Percentiles rank a stretch among this genome's conserved stretches.
phyloP scores from a whole-genome alignment of 2,797 vertebrate species.

The Luscinia luscinia region DNA sequence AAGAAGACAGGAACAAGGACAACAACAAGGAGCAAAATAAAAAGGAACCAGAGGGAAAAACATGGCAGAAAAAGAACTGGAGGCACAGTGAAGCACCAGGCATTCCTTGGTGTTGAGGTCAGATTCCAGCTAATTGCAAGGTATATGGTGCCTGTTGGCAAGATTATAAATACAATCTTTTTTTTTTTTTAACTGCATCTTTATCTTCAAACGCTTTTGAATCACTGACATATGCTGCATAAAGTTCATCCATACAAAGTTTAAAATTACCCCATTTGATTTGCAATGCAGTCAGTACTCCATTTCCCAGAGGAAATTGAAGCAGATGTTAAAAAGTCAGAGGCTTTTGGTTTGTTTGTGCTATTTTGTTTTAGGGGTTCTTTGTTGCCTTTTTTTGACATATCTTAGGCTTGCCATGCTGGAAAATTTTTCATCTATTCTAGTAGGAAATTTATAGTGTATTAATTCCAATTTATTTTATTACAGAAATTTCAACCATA shows the following conservation, averaged over 20 bases:
- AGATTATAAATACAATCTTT: not conserved
- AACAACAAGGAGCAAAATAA: not conserved
- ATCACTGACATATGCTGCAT: not conserved
- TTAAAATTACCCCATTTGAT: not conserved
- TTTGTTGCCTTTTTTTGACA: not conserved
- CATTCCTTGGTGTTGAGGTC: constrained; percentile 32
- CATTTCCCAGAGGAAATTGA: not conserved
- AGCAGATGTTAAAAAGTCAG: not conserved
- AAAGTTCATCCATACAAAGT: not conserved
- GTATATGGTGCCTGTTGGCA: not conserved
- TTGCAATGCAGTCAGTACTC: not conserved
- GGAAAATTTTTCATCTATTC: not conserved
- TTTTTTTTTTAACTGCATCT: not conserved
- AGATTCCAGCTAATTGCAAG: constrained; percentile 26
- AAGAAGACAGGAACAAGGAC: not conserved
- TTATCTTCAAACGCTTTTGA: not conserved
- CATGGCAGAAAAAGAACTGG: not conserved
- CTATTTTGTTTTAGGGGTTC: accelerated
- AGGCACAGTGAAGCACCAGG: not conserved
- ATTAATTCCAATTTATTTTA: not conserved
- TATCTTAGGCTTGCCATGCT: not conserved
- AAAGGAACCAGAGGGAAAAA: not conserved
- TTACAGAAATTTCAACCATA: not conserved
- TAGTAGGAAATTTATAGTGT: not conserved
- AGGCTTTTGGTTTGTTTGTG: not conserved